Evolutionary conservation across 2,113 vertebrate genomes (phyloP).

Genomic region (Bothrops jararaca): DNA sequence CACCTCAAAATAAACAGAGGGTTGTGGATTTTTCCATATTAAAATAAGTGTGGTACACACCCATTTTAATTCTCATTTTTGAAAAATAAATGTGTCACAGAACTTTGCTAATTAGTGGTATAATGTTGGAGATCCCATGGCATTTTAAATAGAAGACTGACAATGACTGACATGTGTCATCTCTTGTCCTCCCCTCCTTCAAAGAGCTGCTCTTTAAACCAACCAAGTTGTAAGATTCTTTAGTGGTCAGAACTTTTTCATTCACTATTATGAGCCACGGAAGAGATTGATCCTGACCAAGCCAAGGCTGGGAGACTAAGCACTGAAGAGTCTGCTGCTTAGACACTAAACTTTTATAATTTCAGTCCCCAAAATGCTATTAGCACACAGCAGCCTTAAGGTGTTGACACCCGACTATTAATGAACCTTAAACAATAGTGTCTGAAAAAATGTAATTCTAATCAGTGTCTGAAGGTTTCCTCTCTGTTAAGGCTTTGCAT

Average conservation of each 20-base stretch:
- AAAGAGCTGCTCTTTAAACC: background rate
- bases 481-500: conserved; percentile 31
- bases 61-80: background rate
- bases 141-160: background rate
- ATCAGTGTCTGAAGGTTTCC: conserved; percentile 36
- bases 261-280: background rate
- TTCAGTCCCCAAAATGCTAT: background rate
- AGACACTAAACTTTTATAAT: conserved; percentile 7
- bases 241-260: background rate
- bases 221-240: background rate
- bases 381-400: conserved; percentile 35
- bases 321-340: conserved; percentile 21
- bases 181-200: background rate
- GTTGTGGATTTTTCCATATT: background rate
- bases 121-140: background rate
- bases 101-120: background rate
- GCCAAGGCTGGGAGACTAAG: conserved; percentile 3
- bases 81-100: background rate
- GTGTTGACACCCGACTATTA: conserved; percentile 21
- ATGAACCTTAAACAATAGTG: conserved; percentile 35
- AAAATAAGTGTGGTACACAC: background rate
- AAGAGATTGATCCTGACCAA: background rate
- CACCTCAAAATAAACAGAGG: background rate
- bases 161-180: background rate
- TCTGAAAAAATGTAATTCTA: conserved; percentile 56